Conservation (phyloP, 2,113 vertebrate genomes). For the Rhodinocichla rosea region DNA sequence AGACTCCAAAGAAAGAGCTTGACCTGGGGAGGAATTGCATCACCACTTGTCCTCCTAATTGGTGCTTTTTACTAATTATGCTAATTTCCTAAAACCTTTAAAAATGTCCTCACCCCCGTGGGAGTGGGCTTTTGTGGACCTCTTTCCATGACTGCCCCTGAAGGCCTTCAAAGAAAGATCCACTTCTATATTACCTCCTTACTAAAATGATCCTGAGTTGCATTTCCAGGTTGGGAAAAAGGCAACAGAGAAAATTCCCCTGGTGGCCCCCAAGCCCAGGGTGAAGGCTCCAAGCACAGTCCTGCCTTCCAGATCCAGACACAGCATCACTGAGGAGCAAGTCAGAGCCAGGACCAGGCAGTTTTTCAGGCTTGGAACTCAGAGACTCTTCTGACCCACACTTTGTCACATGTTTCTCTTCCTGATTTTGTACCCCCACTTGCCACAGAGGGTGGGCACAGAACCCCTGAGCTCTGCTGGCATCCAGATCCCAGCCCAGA, state of each 20-base stretch:
- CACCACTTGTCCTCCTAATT: background rate
- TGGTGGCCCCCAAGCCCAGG: fast-evolving
- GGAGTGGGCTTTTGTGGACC: background rate
- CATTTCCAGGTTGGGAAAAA: background rate
- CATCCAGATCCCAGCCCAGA: background rate
- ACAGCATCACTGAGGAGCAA: background rate
- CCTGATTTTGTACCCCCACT: background rate
- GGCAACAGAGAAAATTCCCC: background rate
- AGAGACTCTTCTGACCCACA: background rate
- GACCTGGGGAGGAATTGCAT: background rate
- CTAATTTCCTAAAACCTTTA: background rate
- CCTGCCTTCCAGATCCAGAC: background rate
- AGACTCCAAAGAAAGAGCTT: background rate
- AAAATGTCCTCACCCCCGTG: background rate
- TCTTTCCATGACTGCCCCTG: background rate
- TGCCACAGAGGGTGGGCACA: background rate
- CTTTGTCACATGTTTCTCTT: background rate
- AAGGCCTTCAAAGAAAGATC: background rate
- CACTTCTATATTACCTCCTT: background rate
- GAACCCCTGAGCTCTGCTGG: background rate
- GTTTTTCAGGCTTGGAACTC: background rate
- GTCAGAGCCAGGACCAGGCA: background rate
- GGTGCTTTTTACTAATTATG: background rate
- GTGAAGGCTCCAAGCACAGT: background rate
- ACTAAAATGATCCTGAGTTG: background rate